Base-by-base conservation (phyloP, 2,888 invertebrate genomes). In the Cryptus armator region DNA sequence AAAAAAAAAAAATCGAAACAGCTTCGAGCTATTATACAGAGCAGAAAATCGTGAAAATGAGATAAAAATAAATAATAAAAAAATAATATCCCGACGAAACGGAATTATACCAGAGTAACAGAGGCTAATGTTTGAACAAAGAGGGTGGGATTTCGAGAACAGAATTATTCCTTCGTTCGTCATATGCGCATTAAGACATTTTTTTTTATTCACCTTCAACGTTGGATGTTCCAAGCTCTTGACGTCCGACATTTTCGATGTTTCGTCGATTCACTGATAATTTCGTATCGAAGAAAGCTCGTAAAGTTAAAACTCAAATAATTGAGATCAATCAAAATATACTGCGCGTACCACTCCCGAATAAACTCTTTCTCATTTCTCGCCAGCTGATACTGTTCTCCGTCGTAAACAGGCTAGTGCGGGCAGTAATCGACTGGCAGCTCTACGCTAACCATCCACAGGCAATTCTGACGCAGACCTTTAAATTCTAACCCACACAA, bases 161-260 rank as follows among this genome's bases (percentile, higher is more conserved):
- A 71, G 59, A 66, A 48, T 29, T 24, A 76, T 56, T 64, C 46
- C 37, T 43, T 78, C 53, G 70, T 78, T 81, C 64, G 56, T 72
- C 74, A 70, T 71, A 59, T 85, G 82, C 85, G 85, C 76, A 83
- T 85, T 62, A 72, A 79, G 59, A 84, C 12, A 32, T 10, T 62
- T 71, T 24, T 77, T 64, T 79, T 66, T 82, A 59, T 81, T 90
- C 94, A 97, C 98, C 96, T 99, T 99, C 88, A 99, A 95, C 37
- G 99, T 99, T 74, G 99, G 97, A 95, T 99, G 99, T 94, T 99
- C 99, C 93, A 99, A 95, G 87, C 98, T 97, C 94, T 98, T 98
- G 86, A 99, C 95, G 95, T 99, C 99, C 93, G 98, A 97, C 98
- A 98, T 88, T 84, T 86, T 88, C 68, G 51, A 74, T 67, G 67